These are phyloP conservation scores for Strongylocentrotus purpuratus DNA, from an alignment of 35 echinoderm and acorn worm species.

Conservation along the genomic window DNA sequence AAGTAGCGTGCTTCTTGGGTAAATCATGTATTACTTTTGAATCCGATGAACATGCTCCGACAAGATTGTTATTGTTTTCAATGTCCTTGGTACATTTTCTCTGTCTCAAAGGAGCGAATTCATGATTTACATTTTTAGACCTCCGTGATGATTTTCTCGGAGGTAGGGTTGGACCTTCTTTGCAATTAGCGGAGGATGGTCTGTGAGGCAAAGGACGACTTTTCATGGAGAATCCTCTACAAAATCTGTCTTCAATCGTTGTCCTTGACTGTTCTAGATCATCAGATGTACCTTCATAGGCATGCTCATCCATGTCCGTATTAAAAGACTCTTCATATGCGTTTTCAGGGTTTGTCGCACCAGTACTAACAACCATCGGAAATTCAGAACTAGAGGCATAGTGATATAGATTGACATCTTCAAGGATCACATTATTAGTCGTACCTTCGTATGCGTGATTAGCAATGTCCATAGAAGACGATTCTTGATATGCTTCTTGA, in stretches of 20 bases:
- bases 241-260: neutral
- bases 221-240: neutral
- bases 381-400: neutral
- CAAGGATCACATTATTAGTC: neutral
- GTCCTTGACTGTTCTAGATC: neutral
- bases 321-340: neutral
- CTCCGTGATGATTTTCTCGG: neutral
- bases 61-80: neutral
- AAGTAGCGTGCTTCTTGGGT: neutral
- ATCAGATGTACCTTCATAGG: neutral
- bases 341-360: neutral
- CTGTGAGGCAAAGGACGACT: neutral
- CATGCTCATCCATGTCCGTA: neutral
- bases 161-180: neutral
- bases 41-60: neutral
- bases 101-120: neutral
- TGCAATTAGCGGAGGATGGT: neutral
- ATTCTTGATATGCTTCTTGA: neutral
- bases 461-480: neutral
- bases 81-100: neutral
- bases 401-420: neutral
- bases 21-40: neutral
- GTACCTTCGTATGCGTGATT: neutral
- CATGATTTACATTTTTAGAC: neutral
- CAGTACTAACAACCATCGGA: neutral